Conservation (phyloP, 2,113 vertebrate species). For the Semnopithecus entellus region DNA sequence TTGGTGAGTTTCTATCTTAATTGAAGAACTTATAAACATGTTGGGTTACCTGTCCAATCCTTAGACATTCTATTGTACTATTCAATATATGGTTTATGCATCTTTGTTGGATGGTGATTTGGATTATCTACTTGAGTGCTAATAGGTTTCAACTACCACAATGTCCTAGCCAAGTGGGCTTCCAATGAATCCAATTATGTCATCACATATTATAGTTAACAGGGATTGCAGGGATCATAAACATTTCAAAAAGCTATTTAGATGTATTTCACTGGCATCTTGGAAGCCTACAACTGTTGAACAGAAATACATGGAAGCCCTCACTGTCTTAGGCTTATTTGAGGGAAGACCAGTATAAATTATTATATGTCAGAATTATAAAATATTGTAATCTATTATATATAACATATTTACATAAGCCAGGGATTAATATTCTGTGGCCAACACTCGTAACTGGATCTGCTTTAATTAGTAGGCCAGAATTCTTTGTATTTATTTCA, state of each 20-base stretch:
- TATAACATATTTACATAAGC: conserved; percentile 49
- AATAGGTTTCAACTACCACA: conserved; percentile 10
- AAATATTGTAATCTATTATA: not conserved
- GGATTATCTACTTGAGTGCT: not conserved
- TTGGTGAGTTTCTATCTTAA: conserved; percentile 21
- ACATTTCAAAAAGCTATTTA: conserved; percentile 6
- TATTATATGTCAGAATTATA: not conserved
- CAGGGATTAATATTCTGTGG: conserved; percentile 32
- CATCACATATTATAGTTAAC: not conserved
- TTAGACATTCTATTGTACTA: not conserved
- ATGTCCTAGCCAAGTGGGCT: not conserved
- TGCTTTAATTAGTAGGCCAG: conserved; percentile 53
- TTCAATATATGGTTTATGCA: not conserved
- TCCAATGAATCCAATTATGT: not conserved
- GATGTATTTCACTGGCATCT: not conserved
- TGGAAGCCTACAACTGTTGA: not conserved
- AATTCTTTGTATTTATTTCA: conserved; percentile 73
- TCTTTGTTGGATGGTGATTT: not conserved
- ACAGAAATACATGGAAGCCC: conserved; percentile 3
- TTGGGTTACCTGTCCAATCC: not conserved
- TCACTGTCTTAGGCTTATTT: conserved; percentile 6
- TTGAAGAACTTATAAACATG: not conserved
- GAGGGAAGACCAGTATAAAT: conserved; percentile 12
- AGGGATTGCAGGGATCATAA: not conserved
- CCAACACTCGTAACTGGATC: conserved; percentile 26